A percentile compares a stretch with the other conserved stretches of the same genome.
Evolutionary conservation across 1,140 invertebrate genomes (phyloP).

Genomic region (Mylabris phalerata): DNA sequence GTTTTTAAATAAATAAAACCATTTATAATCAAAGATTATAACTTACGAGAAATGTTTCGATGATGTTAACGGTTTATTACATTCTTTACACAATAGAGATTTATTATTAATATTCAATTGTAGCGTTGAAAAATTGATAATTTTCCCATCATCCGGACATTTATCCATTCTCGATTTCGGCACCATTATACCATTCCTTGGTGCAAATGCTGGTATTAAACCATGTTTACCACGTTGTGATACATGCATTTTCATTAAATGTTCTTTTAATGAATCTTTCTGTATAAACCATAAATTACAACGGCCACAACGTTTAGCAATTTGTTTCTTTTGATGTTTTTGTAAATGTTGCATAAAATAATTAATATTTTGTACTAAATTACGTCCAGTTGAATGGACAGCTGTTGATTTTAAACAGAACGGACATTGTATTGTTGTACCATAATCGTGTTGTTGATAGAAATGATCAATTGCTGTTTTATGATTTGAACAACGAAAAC

Average conservation of each 20-base stretch:
- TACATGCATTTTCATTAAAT: constrained; percentile 34
- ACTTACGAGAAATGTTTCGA: constrained; percentile 63
- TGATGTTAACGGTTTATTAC: constrained; percentile 56
- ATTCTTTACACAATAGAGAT: constrained; percentile 58
- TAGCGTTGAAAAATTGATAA: constrained; percentile 30
- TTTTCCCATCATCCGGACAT: constrained; percentile 27
- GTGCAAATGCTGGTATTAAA: constrained; percentile 40
- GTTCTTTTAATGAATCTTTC: constrained; percentile 43
- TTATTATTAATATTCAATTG: constrained; percentile 42
- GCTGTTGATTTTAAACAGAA: constrained; percentile 60
- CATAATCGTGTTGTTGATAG: constrained; percentile 55
- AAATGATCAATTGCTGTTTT: constrained; percentile 67
- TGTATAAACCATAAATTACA: constrained; percentile 67
- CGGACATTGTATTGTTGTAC: constrained; percentile 61
- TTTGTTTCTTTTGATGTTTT: constrained; percentile 50
- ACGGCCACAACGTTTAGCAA: constrained; percentile 56
- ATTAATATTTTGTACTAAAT: constrained; percentile 46
- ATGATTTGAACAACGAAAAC: constrained; percentile 68
- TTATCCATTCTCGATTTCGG: constrained; percentile 46
- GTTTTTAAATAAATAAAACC: constrained; percentile 21
- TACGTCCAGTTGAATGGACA: constrained; percentile 39
- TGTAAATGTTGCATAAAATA: constrained; percentile 48
- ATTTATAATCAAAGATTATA: not conserved
- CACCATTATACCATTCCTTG: constrained; percentile 42
- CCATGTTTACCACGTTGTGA: constrained; percentile 36